These are phyloP conservation scores for Deroplatys truncata DNA, from an alignment of 2,888 invertebrate species.

Conservation along the genomic window DNA sequence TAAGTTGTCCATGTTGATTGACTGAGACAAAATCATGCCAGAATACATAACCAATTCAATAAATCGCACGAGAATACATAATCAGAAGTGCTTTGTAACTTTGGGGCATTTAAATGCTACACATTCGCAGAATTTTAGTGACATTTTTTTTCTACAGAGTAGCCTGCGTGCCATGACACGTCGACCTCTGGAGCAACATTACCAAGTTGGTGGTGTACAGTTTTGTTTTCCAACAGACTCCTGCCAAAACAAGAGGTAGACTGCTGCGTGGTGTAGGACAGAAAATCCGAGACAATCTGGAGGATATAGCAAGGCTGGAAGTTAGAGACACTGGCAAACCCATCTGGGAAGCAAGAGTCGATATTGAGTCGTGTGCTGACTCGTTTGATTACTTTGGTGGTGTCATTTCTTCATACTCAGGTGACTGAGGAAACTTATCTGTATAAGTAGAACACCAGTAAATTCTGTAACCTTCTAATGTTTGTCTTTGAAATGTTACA, in stretches of 20 bases:
- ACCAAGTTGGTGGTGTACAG: no score
- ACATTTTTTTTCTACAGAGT: no score
- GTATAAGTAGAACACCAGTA: no score
- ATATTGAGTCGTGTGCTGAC: slow-evolving; percentile 52
- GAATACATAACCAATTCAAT: no score
- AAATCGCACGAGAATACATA: no score
- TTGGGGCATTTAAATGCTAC: no score
- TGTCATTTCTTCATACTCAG: slow-evolving; percentile 40
- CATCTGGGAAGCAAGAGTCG: slow-evolving; percentile 51
- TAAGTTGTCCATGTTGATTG: no score
- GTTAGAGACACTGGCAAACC: slow-evolving; percentile 53
- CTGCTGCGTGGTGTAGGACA: slow-evolving; percentile 42
- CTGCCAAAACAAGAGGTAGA: slow-evolving; percentile 45
- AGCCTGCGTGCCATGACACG: no score
- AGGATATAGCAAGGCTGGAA: slow-evolving; percentile 43
- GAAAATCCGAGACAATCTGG: slow-evolving; percentile 42
- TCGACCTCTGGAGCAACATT: no score
- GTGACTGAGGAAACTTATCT: slow-evolving; percentile 14
- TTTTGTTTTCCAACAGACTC: slow-evolving; percentile 34
- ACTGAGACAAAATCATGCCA: no score
- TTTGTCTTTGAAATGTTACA: not conserved
- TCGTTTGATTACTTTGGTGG: slow-evolving; percentile 51
- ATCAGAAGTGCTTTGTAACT: no score
- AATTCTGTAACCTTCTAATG: not conserved
- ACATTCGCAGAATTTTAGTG: no score